Evolutionary conservation across 2,797 vertebrate species (phyloP), one percentile per base, ranked within the genome.

Genomic region (Mionectes olivaceus): DNA sequence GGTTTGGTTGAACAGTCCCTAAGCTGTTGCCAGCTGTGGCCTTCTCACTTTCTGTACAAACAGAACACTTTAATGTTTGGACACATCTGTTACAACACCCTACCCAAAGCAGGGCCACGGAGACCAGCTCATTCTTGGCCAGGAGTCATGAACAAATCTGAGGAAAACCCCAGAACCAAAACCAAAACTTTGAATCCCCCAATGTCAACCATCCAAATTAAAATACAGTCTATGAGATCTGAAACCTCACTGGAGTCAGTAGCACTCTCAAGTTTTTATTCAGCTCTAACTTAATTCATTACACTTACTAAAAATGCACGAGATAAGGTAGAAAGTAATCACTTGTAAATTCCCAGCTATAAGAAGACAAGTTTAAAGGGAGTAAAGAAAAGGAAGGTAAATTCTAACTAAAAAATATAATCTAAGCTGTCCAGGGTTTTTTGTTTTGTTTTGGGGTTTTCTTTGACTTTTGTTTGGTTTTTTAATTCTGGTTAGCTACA

Each of bases 371-470:
- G 6, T 50, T 64, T 53, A 73, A 85, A 71, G 30, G 5, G 9
- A 1, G 2, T 22, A 52, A 74, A 92, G 57, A 88, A 86, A 96
- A 93, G 27, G 87, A 74, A 92, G 35, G 32, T n/a, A 87, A 96
- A 96, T 84, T 87, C 56, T 91, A 90, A 32, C 61, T 78, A 19
- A 81, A 70, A 27, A 32, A 71, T 52, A 28, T 21, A 70, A 24
- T 68, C 19, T 23, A 68, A 44, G 59, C 37, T 56, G 32, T 6
- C 12, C 24, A 35, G 35, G 35, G 9, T 35, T 35, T 93, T 37
- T n/a, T 19, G 43, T 43, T 43, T 19, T 7, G 17, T 43, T 43
- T 43, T 43, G 43, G 43, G 41, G 13, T 27, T 57, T 25, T 15
- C 46, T 59, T 27, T 35, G 35, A 35, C 19, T 90, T 94, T 43